Percentiles rank a stretch among this genome's conserved stretches.
These are phyloP conservation scores for Panagrolaimus sp. DNA, from an alignment of 1,140 invertebrate species.

Conservation along the genomic window DNA sequence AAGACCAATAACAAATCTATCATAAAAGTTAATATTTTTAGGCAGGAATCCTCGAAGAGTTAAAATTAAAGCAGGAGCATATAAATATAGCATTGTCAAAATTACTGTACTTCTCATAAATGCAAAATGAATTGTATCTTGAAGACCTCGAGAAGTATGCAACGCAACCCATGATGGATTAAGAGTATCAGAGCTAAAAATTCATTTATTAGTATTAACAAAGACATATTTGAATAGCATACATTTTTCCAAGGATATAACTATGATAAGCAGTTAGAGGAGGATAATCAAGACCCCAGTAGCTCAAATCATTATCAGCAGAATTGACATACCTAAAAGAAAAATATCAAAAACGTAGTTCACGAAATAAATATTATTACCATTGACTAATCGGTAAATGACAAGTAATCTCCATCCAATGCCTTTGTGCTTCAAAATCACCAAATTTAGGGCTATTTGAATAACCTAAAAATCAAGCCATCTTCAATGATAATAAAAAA, in stretches of 20 bases:
- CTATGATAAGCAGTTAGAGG: constrained; percentile 97
- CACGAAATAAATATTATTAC: constrained; percentile 56
- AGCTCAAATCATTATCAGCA: constrained; percentile 80
- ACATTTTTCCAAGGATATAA: constrained; percentile 65
- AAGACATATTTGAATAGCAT: constrained; percentile 38
- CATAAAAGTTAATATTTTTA: constrained; percentile 19
- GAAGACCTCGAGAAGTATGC: constrained; percentile 76
- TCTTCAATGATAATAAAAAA: too few species aligned
- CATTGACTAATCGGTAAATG: constrained; percentile 73
- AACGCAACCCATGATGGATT: constrained; percentile 69
- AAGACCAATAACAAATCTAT: constrained; percentile 22
- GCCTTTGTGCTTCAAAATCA: constrained; percentile 96
- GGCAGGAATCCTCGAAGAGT: not conserved
- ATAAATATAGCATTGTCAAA: constrained; percentile 43
- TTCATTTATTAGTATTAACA: not conserved
- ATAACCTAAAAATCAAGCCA: constrained; percentile 59
- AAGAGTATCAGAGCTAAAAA: constrained; percentile 45
- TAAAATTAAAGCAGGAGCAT: constrained; percentile 42
- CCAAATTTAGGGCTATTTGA: constrained; percentile 84
- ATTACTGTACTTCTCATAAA: constrained; percentile 78
- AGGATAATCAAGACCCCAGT: constrained; percentile 98
- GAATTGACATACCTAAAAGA: constrained; percentile 79
- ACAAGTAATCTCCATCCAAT: constrained; percentile 96
- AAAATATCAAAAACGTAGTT: constrained; percentile 38
- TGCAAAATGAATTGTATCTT: constrained; percentile 76